Conservation (phyloP, 64 coral and sea anemone genomes). For the Porites lutea region DNA sequence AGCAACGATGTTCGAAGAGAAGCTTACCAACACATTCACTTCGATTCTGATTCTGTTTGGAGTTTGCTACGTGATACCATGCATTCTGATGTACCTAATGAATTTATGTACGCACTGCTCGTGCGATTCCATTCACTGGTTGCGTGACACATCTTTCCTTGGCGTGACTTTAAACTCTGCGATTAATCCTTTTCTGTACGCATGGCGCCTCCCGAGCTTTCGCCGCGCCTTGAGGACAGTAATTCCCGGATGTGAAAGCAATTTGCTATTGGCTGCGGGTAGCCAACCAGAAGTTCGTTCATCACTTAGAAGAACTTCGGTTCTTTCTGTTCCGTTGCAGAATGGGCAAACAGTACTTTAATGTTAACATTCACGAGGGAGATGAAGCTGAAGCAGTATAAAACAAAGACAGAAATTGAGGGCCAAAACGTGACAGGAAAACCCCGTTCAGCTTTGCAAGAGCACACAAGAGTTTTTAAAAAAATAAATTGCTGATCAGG, state of each 20-base stretch:
- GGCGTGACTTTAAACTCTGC: slow-evolving; percentile 81
- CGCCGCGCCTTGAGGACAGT: slow-evolving; percentile 48
- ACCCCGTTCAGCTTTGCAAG: no score
- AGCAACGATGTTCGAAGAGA: slow-evolving; percentile 52
- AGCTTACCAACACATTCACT: slow-evolving; percentile 45
- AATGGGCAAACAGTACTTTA: background rate
- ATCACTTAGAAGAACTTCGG: background rate
- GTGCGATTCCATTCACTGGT: slow-evolving; percentile 91
- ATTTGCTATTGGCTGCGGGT: no score
- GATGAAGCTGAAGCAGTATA: no score
- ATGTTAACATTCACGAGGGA: background rate
- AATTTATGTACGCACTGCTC: slow-evolving; percentile 87
- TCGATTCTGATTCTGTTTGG: slow-evolving; percentile 78
- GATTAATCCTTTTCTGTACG: slow-evolving; percentile 91
- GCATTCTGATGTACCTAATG: slow-evolving; percentile 94
- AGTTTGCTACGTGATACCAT: slow-evolving; percentile 79
- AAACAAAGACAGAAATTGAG: no score
- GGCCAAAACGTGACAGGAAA: no score
- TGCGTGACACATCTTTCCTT: slow-evolving; percentile 86
- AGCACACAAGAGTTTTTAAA: no score
- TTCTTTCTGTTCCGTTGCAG: background rate
- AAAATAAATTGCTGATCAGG: no score
- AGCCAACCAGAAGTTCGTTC: background rate
- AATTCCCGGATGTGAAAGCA: background rate
- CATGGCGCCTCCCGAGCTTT: slow-evolving; percentile 87